Percentiles rank a stretch among this genome's conserved stretches.
Conservation (phyloP, 2,797 vertebrate species). For the Brachyalestes nurse region DNA sequence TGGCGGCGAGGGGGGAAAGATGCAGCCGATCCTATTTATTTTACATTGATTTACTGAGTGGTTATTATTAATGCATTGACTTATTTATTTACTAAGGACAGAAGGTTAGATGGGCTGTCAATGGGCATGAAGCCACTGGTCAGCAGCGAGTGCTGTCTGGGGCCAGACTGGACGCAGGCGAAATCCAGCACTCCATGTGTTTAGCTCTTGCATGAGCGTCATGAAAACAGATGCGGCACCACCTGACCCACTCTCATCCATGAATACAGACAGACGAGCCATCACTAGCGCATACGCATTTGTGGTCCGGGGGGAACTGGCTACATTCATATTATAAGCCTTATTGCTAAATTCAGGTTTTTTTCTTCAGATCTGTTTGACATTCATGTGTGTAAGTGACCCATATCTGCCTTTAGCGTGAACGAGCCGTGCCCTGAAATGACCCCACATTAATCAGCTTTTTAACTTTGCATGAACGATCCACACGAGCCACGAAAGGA, state of each 20-base stretch:
- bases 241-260: slow-evolving; percentile 50
- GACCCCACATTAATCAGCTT: no score
- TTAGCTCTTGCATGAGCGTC: slow-evolving; percentile 38
- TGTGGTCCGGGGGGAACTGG: no score
- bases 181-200: slow-evolving; percentile 46
- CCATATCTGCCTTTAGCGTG: no score
- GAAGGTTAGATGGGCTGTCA: not conserved
- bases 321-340: no score
- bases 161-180: slow-evolving; percentile 27
- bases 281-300: slow-evolving; percentile 20
- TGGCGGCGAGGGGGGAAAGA: no score
- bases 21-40: not conserved
- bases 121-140: not conserved
- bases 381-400: no score
- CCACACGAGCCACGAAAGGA: no score
- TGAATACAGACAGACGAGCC: not conserved
- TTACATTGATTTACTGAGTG: not conserved
- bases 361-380: no score
- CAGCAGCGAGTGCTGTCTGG: slow-evolving; percentile 15
- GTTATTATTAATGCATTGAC: not conserved
- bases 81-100: not conserved
- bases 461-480: no score
- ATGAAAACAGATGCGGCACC: slow-evolving; percentile 57
- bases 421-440: no score
- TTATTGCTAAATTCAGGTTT: no score